Evolutionary conservation across 2,888 invertebrate species (phyloP), one percentile per base, ranked within the genome.

Genomic region (Elegia similella): DNA sequence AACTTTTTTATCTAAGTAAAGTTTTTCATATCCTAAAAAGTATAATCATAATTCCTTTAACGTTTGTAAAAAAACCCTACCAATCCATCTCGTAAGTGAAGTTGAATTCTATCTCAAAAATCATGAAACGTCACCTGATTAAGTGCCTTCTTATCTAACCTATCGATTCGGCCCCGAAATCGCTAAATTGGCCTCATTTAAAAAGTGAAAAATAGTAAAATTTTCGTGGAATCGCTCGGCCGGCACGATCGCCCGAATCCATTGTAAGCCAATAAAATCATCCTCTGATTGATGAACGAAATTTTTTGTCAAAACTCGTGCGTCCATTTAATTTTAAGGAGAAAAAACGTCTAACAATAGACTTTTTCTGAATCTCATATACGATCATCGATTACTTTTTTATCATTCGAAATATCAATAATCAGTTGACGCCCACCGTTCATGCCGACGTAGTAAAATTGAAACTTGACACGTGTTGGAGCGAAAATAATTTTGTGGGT

Each of bases 341-440:
- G 66, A 81, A 84, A 85, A 83, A 82, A 79, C 69, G 61, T 64
- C 77, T 75, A 82, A 90, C 91, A 91, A 91, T 90, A 72, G 88
- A 66, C 70, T 84, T 88, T 83, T 84, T 80, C 77, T 71, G 70
- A 72, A 80, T 82, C 82, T 80, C 75, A 82, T 78, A 76, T 80
- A 76, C 87, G 88, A 85, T 90, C 90, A 90, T 91, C 89, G 91
- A 90, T 91, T 91, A 89, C 81, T 88, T 90, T 89, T 90, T 89
- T 89, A 88, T 88, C 86, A 72, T 74, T 70, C 76, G 85, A 87
- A 89, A 90, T 89, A 90, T 89, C 89, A 85, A 89, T 88, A 88
- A 88, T 89, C 88, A 80, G 88, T 88, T 84, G 85, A 91, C 91
- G 90, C 91, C 91, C 91, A 88, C 89, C 77, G 89, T 90, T 91